These are phyloP conservation scores for Xenopus laevis DNA, from an alignment of 2,113 vertebrate species.

Conservation along the genomic window DNA sequence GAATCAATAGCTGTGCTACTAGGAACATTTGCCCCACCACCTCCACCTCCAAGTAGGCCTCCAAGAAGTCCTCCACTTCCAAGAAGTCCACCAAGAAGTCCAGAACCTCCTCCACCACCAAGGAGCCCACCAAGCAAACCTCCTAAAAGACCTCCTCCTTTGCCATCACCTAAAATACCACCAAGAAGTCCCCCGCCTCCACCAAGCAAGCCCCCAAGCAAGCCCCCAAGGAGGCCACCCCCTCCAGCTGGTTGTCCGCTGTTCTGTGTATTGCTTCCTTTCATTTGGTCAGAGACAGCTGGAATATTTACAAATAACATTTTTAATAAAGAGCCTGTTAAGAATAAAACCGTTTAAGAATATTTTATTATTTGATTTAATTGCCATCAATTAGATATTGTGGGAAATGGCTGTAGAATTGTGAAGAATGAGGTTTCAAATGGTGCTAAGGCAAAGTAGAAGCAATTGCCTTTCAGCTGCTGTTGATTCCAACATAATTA, in stretches of 20 bases:
- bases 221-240: conserved; percentile 24
- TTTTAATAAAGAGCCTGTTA: too few species aligned
- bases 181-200: conserved; percentile 53
- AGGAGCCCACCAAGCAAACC: conserved; percentile 51
- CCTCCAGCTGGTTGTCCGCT: neutral
- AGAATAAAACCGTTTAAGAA: too few species aligned
- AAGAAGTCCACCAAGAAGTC: conserved; percentile 54
- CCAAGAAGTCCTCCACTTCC: conserved; percentile 36
- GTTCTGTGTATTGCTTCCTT: conserved; percentile 37
- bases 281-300: conserved; percentile 54
- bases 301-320: conserved; percentile 3
- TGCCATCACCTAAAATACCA: conserved; percentile 50
- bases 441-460: too few species aligned
- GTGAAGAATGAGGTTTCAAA: too few species aligned
- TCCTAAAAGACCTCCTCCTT: conserved; percentile 25
- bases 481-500: too few species aligned
- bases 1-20: conserved; percentile 17
- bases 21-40: conserved; percentile 32
- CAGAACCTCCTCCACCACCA: conserved; percentile 50
- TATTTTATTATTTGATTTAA: too few species aligned
- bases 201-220: conserved; percentile 54
- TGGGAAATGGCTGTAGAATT: too few species aligned
- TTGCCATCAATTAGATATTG: too few species aligned
- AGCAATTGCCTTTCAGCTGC: too few species aligned
- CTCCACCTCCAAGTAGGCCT: neutral